Base-by-base conservation (phyloP, 2,113 vertebrate species). In the Montifringilla adamsi region DNA sequence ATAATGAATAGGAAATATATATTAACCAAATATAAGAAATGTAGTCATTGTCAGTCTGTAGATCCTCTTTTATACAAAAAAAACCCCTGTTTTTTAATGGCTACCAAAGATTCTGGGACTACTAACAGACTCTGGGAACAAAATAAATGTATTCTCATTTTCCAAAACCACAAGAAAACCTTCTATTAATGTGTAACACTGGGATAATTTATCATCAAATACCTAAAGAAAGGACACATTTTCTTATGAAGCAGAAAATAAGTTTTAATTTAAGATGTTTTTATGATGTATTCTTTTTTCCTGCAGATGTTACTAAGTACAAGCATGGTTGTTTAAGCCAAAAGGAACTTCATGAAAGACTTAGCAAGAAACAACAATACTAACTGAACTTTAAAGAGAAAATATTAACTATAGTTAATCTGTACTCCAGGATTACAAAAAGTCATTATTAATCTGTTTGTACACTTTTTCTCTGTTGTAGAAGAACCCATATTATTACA, bases 301-400 rank as follows among this genome's bases (percentile, higher is more conserved):
- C 33, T 87, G 49, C 33, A 84, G 49, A 66, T 82, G 13, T 33
- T 79, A 22, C 18, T 7, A 76, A 75, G 22, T 33, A 52, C 20
- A 89, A 87, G 59, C 15, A 73, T 10, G 9, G 15, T 35, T 50
- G 21, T 53, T 89, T 87, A 85, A 85, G 21, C 33, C n/a, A 58
- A 58, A 15, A 91, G 13, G 23, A 91, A 76, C 24, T 49, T 81
- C 31, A 55, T 58, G 28, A 75, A 95, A 68, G 64, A 55, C 41
- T 88, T 81, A 81, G 43, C 31, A 88, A 86, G 27, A 55, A 92
- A 80, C 52, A 94, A 92, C 47, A 94, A 77, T 75, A 85, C 50
- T 86, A 96, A 72, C 87, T 94, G 92, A 96, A 96, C 83, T 96
- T 94, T 93, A 95, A 78, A 96, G 76, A 88, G 88, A 95, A 96